Percentiles rank a stretch among this genome's conserved stretches.
These are phyloP conservation scores for Drosophila hamatofila DNA, from an alignment of 2,888 invertebrate species.

Conservation along the genomic window DNA sequence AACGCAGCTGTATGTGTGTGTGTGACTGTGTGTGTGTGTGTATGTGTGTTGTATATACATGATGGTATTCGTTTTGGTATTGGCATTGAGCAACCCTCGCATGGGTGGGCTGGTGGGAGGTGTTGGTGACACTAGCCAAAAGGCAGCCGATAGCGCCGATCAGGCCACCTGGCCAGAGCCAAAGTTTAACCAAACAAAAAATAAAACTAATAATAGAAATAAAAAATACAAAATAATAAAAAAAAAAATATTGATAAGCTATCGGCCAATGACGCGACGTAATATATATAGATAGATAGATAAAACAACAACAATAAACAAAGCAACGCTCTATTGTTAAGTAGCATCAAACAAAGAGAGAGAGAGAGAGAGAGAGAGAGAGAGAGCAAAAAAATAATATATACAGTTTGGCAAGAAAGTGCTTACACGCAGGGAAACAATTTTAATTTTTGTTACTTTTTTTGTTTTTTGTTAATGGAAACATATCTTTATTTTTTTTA, in stretches of 20 bases:
- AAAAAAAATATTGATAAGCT: conserved; percentile 39
- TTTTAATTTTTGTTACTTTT: too few relatives aligned
- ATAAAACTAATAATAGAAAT: background rate
- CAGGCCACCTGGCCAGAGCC: conserved; percentile 45
- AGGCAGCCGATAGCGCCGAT: conserved; percentile 22
- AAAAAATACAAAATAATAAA: background rate
- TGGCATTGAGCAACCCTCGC: conserved; percentile 7
- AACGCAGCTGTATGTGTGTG: too few relatives aligned
- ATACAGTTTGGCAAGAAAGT: too few relatives aligned
- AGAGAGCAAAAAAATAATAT: conserved; percentile 22
- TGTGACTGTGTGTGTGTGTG: background rate
- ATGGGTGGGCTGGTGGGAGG: background rate
- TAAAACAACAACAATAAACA: background rate
- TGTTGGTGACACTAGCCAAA: background rate
- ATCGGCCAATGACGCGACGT: conserved; percentile 40
- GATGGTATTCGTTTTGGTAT: background rate
- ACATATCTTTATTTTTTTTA: too few relatives aligned
- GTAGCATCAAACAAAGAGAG: background rate
- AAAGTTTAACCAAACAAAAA: conserved; percentile 24
- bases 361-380: background rate
- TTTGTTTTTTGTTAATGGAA: too few relatives aligned
- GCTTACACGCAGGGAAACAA: too few relatives aligned
- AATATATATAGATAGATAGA: conserved; percentile 1
- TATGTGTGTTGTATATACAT: background rate
- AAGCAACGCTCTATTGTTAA: conserved; percentile 1